Conservation (phyloP, 2,797 vertebrate genomes). For the Chrosomus eos region DNA sequence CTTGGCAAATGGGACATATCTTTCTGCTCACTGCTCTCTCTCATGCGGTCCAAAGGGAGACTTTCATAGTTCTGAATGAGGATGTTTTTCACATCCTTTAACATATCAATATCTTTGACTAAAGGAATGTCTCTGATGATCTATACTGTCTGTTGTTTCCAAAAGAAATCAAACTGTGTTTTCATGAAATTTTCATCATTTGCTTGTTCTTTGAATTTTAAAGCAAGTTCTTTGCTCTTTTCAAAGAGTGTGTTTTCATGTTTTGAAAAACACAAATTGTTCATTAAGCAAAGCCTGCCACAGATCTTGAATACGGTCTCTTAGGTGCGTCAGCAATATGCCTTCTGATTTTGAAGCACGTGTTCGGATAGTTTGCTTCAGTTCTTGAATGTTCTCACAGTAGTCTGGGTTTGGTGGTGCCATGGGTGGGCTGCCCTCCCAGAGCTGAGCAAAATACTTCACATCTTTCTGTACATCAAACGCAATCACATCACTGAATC, state of each 20-base stretch:
- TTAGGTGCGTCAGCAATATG: constrained; percentile 69
- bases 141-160: background rate
- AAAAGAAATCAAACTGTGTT: constrained; percentile 45
- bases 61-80: accelerated
- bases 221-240: constrained; percentile 58
- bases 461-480: constrained; percentile 78
- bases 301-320: constrained; percentile 66
- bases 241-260: constrained; percentile 62
- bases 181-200: constrained; percentile 41
- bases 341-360: constrained; percentile 57
- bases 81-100: background rate
- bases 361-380: constrained; percentile 66
- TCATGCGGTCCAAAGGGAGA: background rate
- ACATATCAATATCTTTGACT: constrained; percentile 20
- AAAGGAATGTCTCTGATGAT: background rate
- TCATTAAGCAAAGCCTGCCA: constrained; percentile 77
- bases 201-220: constrained; percentile 53
- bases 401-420: constrained; percentile 80
- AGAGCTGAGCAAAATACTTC: constrained; percentile 62
- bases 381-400: constrained; percentile 73
- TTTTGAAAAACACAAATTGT: constrained; percentile 77
- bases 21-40: accelerated
- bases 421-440: constrained; percentile 73
- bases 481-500: constrained; percentile 74
- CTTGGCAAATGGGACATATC: background rate